These are phyloP conservation scores for Tauraco hartlaubi DNA, from an alignment of 2,797 vertebrate species.

Conservation along the genomic window DNA sequence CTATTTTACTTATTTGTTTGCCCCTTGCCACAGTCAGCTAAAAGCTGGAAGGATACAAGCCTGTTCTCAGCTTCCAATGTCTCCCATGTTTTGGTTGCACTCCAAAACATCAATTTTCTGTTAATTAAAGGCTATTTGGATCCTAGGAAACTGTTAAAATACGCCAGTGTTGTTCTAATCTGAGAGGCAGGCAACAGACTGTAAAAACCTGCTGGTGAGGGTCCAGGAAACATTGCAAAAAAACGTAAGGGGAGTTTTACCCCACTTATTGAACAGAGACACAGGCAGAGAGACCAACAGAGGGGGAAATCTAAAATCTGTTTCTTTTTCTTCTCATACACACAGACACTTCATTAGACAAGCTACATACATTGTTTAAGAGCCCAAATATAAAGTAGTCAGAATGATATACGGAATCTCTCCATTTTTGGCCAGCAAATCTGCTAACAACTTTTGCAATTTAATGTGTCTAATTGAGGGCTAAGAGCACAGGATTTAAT, in stretches of 20 bases:
- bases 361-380: not conserved
- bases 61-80: not conserved
- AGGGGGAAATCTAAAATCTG: not conserved
- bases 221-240: conserved; percentile 62
- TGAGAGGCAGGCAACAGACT: conserved; percentile 76
- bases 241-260: conserved; percentile 14
- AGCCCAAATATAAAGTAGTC: not conserved
- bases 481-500: conserved; percentile 46
- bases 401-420: not conserved
- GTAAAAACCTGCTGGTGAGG: conserved; percentile 71
- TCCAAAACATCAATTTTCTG: conserved; percentile 75
- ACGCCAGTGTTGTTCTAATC: conserved; percentile 76
- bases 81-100: conserved; percentile 50
- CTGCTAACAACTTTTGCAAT: conserved; percentile 27
- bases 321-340: not conserved
- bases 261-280: not conserved
- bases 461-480: not conserved
- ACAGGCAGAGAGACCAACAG: not conserved
- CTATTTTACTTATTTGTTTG: not conserved
- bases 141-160: conserved; percentile 80
- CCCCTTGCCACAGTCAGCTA: not conserved
- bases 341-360: not conserved
- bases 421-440: not conserved
- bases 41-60: conserved; percentile 33
- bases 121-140: conserved; percentile 80